Base-by-base conservation (phyloP, 2,113 vertebrate genomes). In the Holacanthus passer region DNA sequence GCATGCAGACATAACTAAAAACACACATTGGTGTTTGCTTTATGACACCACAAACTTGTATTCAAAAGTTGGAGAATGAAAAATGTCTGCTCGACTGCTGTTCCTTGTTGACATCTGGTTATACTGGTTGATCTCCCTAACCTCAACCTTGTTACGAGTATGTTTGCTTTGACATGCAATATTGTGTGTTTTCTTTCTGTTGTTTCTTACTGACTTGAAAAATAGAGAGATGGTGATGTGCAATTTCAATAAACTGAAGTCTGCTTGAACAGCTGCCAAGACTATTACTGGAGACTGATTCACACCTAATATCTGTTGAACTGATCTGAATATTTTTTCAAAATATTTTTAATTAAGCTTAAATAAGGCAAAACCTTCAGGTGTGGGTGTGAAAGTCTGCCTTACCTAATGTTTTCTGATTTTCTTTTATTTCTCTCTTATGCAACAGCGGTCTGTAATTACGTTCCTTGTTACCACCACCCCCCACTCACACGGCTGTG, bases 261-360 rank as follows among this genome's bases (percentile, higher is more conserved):
- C 59, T 48, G n/a, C 22, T 64, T 71, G 5, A 20, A 48, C 59
- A 56, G 66, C 66, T 50, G 60, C 24, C 81, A 73, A 17, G 13
- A 52, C 22, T 32, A 45, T 39, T 24, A 41, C 17, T 24, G 12
- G 5, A 59, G 17, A 63, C 12, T 17, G 24, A 59, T 53, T 58
- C 31, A 43, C 3, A 64, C 20, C 17, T 27, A 13, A 2, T 73
- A 47, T 66, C 47, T 27, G 20, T 39, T 29, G 17, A 53, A 63
- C 63, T 73, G 22, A 45, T 8, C 32, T 66, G 16, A 7, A n/a
- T 20, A 39, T 45, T 3, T 53, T 52, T 76, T 12, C 20, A 5
- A 55, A 62, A 27, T 10, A 47, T 20, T 5, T 65, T 47, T n/a
- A 27, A 22, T 73, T 12, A 3, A 37, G 9, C 39, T 59, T 48